Conservation (phyloP, 2,888 invertebrate genomes). For the Gryllus longicercus region DNA sequence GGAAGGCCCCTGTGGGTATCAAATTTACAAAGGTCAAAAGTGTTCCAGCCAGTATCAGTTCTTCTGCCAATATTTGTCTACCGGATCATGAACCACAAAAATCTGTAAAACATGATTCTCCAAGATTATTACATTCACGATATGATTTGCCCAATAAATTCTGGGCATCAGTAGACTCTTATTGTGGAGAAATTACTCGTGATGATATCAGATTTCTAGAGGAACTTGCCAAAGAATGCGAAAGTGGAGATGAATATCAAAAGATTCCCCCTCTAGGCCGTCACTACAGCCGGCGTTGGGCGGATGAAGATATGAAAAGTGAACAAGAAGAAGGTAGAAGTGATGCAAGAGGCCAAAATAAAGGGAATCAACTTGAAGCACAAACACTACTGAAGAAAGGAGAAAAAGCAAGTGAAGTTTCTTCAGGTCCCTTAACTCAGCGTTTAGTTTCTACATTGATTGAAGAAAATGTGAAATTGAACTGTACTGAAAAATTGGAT, state of each 20-base stretch:
- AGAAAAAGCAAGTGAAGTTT: slow-evolving; percentile 51
- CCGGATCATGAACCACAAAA: slow-evolving; percentile 48
- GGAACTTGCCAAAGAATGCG: slow-evolving; percentile 59
- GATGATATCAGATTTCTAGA: slow-evolving; percentile 78
- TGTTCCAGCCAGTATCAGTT: slow-evolving; percentile 40
- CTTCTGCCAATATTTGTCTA: slow-evolving; percentile 19
- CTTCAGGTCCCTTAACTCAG: slow-evolving; percentile 69
- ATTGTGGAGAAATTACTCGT: slow-evolving; percentile 80
- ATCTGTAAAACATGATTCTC: slow-evolving; percentile 60
- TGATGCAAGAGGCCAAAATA: slow-evolving; percentile 40
- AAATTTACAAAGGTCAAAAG: slow-evolving; percentile 54
- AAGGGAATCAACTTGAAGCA: slow-evolving; percentile 47
- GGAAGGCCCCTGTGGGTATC: slow-evolving; percentile 45
- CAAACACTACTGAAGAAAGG: slow-evolving; percentile 56
- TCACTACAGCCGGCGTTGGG: slow-evolving; percentile 87
- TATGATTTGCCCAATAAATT: slow-evolving; percentile 93
- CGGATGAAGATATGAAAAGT: slow-evolving; percentile 74
- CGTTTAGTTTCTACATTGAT: slow-evolving; percentile 82
- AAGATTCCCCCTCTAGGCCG: slow-evolving; percentile 85
- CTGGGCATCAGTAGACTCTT: slow-evolving; percentile 92
- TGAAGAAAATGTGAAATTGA: slow-evolving; percentile 67
- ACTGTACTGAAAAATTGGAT: slow-evolving; percentile 46
- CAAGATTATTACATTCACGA: slow-evolving; percentile 70
- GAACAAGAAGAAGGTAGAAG: slow-evolving; percentile 54
- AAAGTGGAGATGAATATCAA: slow-evolving; percentile 59